These are phyloP conservation scores for Lasioglossum villosulum DNA, from an alignment of 2,888 invertebrate genomes.

Conservation along the genomic window DNA sequence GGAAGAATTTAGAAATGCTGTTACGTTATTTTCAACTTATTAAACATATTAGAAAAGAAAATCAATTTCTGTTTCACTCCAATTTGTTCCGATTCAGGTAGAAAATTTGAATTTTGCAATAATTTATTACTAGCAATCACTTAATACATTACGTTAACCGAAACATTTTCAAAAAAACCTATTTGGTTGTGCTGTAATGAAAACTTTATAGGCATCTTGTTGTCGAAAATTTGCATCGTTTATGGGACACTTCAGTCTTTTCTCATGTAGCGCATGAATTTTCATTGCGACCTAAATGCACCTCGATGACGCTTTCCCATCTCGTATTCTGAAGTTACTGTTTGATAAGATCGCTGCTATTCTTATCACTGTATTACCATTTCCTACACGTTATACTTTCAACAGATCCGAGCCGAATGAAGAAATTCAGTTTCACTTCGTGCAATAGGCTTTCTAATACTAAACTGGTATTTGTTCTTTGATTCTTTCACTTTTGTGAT, in stretches of 20 bases:
- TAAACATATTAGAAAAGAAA: too few species aligned
- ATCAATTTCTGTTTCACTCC: too few species aligned
- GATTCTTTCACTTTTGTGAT: not conserved
- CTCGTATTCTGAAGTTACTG: constrained; percentile 25
- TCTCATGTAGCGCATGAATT: constrained; percentile 14
- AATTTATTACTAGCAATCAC: not conserved
- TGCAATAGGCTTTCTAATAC: not conserved
- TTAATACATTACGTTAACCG: not conserved
- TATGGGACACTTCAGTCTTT: not conserved
- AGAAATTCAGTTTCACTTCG: not conserved
- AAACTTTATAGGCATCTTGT: not conserved
- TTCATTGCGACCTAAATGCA: constrained; percentile 41
- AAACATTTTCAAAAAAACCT: not conserved
- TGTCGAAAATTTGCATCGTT: not conserved
- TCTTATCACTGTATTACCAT: constrained; percentile 48
- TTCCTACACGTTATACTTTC: constrained; percentile 21
- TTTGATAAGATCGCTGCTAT: constrained; percentile 45
- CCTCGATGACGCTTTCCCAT: constrained; percentile 15
- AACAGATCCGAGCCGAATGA: constrained; percentile 20
- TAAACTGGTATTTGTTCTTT: not conserved
- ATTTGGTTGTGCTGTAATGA: not conserved
- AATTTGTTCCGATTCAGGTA: too few species aligned
- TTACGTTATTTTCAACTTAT: too few species aligned
- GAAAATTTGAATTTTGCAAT: too few species aligned
- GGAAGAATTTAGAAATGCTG: too few species aligned